Conservation (phyloP, 2,888 invertebrate genomes). For the Nycteola revayana region DNA sequence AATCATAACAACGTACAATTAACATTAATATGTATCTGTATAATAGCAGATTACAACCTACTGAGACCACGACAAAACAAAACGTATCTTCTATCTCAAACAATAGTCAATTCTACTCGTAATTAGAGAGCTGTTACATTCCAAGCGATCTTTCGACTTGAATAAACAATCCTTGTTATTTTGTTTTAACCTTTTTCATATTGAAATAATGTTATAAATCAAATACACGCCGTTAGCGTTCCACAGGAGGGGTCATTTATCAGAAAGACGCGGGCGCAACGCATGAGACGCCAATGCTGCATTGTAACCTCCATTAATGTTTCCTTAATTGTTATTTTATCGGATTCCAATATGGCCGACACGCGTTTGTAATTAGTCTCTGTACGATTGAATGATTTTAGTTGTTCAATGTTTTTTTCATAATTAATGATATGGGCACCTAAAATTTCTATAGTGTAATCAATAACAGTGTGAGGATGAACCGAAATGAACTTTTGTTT, state of each 20-base stretch:
- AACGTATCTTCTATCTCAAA: slow-evolving; percentile 33
- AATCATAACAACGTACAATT: slow-evolving; percentile 11
- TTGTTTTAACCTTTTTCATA: slow-evolving; percentile 42
- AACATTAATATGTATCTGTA: slow-evolving; percentile 11
- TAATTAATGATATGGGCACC: slow-evolving; percentile 35
- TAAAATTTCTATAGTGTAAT: slow-evolving; percentile 23
- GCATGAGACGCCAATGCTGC: slow-evolving; percentile 41
- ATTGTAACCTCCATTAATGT: slow-evolving; percentile 68
- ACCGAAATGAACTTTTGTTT: no score
- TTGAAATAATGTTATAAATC: slow-evolving; percentile 78
- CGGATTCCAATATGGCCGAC: slow-evolving; percentile 71
- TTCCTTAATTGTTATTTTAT: slow-evolving; percentile 79
- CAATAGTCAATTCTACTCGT: slow-evolving; percentile 53
- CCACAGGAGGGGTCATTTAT: slow-evolving; percentile 69
- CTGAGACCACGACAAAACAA: slow-evolving; percentile 26
- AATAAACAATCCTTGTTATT: slow-evolving; percentile 68
- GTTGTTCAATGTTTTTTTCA: slow-evolving; percentile 31
- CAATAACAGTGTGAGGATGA: slow-evolving; percentile 9
- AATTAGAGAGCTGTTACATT: slow-evolving; percentile 64
- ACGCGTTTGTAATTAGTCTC: slow-evolving; percentile 64
- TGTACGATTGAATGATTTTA: slow-evolving; percentile 41
- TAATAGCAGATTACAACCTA: slow-evolving; percentile 20
- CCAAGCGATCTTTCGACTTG: slow-evolving; percentile 66
- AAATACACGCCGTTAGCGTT: slow-evolving; percentile 71
- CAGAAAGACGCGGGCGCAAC: slow-evolving; percentile 62